Base-by-base conservation (phyloP, 2,797 vertebrate genomes). In the Limnodromus scolopaceus region DNA sequence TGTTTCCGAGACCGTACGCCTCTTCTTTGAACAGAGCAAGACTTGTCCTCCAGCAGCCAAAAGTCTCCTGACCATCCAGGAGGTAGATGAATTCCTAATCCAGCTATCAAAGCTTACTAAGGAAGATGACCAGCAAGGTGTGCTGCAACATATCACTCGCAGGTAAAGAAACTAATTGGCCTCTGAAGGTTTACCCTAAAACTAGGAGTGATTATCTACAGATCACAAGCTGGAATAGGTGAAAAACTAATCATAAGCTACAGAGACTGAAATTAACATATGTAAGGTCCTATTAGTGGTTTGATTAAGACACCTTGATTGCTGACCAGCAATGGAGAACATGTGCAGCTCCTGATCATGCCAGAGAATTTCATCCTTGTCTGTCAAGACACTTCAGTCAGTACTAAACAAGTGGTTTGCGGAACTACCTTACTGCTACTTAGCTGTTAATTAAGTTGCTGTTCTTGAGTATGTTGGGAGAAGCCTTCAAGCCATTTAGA, bases 101-200 rank as follows among this genome's bases (percentile, higher is more conserved):
- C 98, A 97, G 76, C 98, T 99, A 3, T 98, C 99, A 53, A 99
- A 97, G 96, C 98, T 99, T 84, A 99, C 99, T 43, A 99, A 99
- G 97, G 99, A 99, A 84, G 99, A 99, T 3, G 99, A 99, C 49
- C 99, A 99, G 97, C 99, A 99, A 93, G 98, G 95, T 16, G 98
- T 99, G 94, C 98, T 99, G 88, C 99, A 99, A 79, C 97, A 97
- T 13, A 98, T 99, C 6, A 97, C 99, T 63, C 98, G 98, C 97
- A 99, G 99, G 99, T 99, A 39, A 96, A 95, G 70, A 28, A 23
- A 68, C 39, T 30, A 23, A 10, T 60, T 0, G 2, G 45, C 41
- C 23, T 85, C 68, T 83, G 45, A 15, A 68, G 18, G 23, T 46
- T 70, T 63, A n/a, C 18, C 6, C 51, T 55, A 0, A n/a, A 54